Evolutionary conservation across 2,797 vertebrate genomes (phyloP), one percentile per base, ranked within the genome.

Genomic region (Buphagus erythrorhynchus): DNA sequence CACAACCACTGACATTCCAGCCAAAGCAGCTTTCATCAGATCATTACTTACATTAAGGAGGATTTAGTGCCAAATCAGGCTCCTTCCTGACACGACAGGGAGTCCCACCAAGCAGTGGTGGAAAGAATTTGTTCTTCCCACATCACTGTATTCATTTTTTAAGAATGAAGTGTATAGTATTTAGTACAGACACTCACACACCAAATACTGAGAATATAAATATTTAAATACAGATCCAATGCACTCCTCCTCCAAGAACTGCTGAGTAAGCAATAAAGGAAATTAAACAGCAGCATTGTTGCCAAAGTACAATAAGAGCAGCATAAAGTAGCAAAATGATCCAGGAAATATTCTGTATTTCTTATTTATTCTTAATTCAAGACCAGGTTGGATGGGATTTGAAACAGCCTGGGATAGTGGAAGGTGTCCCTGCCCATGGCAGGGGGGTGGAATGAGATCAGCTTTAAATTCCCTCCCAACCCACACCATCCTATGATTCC

Each of bases 1-100:
- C 92, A 88, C 89, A 96, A 86, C 46, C 81, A 72, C 91, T 52
- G 69, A 69, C 58, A 93, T 62, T 86, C 28, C 94, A 94, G 94
- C 95, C 96, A 96, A 94, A 95, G 95, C 92, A 93, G 95, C 95
- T 95, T 96, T 96, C 92, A 94, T 91, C 95, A 88, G 92, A 91
- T 92, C 95, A 86, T 94, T 92, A 90, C 81, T 96, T 91, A 84
- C 48, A 93, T 80, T 94, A 95, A 96, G 86, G 87, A 86, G 82
- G 93, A 93, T 73, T 93, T 84, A 73, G 82, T 78, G 92, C 79
- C 95, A 95, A 87, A 74, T 91, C 95, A 93, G 51, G 85, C 58
- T 82, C 89, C 92, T 42, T 87, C 88, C 86, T 65, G 79, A 91
- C 87, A 80, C 29, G 78, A 86, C 84, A 85, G 85, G 87, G 91